Evolutionary conservation across 2,797 vertebrate genomes (phyloP).

Genomic region (Melanotaenia maccullochi): DNA sequence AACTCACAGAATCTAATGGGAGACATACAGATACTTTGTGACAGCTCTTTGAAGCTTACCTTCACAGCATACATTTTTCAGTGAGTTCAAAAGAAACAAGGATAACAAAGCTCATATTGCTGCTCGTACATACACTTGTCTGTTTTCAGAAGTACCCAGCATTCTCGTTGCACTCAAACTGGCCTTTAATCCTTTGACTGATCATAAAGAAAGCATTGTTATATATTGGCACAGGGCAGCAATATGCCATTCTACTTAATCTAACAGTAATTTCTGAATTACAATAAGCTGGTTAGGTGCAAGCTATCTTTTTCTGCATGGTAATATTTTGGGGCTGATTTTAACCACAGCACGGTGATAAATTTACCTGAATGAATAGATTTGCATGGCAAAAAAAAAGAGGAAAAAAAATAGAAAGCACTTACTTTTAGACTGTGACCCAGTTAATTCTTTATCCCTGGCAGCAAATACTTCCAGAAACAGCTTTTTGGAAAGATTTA

Average conservation of each 20-base stretch:
- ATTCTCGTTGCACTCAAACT: constrained; percentile 34
- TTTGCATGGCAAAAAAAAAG: constrained; percentile 18
- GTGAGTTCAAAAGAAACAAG: constrained; percentile 61
- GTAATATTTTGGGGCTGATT: not conserved
- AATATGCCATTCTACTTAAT: constrained; percentile 21
- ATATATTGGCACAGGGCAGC: constrained; percentile 7
- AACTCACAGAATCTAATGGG: constrained; percentile 50
- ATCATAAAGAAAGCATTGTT: constrained; percentile 15
- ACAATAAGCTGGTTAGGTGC: constrained; percentile 18
- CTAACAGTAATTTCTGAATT: constrained; percentile 27
- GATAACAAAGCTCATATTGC: constrained; percentile 65
- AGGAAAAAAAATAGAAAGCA: not conserved
- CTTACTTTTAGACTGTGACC: constrained; percentile 35
- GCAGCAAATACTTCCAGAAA: constrained; percentile 14
- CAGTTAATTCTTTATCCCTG: constrained; percentile 42
- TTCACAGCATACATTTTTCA: constrained; percentile 61
- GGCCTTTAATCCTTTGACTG: constrained; percentile 50
- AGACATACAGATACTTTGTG: constrained; percentile 34
- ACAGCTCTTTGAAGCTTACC: constrained; percentile 65
- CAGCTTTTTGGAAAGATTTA: constrained; percentile 40
- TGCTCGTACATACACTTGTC: constrained; percentile 30
- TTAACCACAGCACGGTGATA: constrained; percentile 21
- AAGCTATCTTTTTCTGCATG: constrained; percentile 7
- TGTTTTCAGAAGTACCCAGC: constrained; percentile 43
- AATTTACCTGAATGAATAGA: constrained; percentile 33